A percentile compares a stretch with the other conserved stretches of the same genome.
Evolutionary conservation across 2,797 vertebrate species (phyloP).

Genomic region (Characodon lateralis): DNA sequence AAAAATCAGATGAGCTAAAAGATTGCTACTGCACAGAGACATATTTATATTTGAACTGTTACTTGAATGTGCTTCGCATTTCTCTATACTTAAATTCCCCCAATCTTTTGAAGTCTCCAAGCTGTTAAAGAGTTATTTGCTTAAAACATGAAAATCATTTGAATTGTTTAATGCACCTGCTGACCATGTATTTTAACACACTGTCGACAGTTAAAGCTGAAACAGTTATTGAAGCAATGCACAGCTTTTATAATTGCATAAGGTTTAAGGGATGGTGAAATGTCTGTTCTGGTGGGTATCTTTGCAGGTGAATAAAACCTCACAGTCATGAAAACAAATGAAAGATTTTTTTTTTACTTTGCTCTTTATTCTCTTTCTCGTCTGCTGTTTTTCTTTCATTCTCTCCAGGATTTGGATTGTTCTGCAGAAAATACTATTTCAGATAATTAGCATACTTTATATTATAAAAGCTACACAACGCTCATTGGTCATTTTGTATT

Average conservation of each 20-base stretch:
- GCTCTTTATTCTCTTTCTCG: slow-evolving; percentile 20
- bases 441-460: background rate
- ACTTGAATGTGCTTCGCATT: too few relatives aligned
- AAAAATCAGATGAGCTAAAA: background rate
- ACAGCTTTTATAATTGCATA: background rate
- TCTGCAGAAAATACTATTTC: background rate
- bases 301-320: slow-evolving; percentile 20
- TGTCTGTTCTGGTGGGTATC: background rate
- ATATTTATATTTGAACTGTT: too few relatives aligned
- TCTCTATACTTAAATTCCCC: too few relatives aligned
- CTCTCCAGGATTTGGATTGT: slow-evolving; percentile 41
- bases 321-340: slow-evolving; percentile 14
- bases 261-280: background rate
- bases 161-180: background rate
- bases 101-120: too few relatives aligned
- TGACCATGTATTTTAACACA: slow-evolving; percentile 6
- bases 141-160: background rate
- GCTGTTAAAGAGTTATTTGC: too few relatives aligned
- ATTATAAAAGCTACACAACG: background rate
- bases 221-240: background rate
- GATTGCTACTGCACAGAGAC: background rate
- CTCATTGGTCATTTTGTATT: background rate
- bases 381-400: slow-evolving; percentile 19
- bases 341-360: slow-evolving; percentile 3
- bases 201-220: background rate